Conservation (phyloP, 1,140 invertebrate species). For the Halesus radiatus region DNA sequence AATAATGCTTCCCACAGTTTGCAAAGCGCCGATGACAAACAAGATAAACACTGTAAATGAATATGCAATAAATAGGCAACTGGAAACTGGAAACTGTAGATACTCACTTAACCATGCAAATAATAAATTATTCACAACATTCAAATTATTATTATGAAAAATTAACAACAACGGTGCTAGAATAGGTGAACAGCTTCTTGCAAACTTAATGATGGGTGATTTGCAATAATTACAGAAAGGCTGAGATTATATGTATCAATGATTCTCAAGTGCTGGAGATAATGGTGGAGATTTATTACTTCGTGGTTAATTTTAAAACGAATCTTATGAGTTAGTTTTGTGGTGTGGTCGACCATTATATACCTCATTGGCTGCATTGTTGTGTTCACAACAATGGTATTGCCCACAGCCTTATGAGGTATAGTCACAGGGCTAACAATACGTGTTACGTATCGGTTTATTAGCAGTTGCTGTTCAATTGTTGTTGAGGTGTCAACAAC, state of each 20-base stretch:
- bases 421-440: conserved; percentile 26
- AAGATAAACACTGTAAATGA: neutral
- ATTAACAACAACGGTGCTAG: neutral
- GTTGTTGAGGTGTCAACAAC: conserved; percentile 35
- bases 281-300: neutral
- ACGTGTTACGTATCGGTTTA: conserved; percentile 30
- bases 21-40: neutral
- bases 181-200: no score
- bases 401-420: conserved; percentile 33
- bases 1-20: conserved; percentile 11
- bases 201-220: no score
- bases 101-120: neutral
- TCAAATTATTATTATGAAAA: conserved; percentile 7
- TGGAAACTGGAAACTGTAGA: neutral
- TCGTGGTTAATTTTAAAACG: neutral
- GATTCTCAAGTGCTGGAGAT: neutral
- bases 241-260: neutral
- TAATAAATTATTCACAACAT: neutral
- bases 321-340: neutral
- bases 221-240: neutral
- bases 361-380: conserved; percentile 27
- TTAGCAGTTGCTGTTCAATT: conserved; percentile 19
- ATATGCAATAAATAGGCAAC: neutral
- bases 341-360: neutral
- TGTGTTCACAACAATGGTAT: conserved; percentile 17